Conservation (phyloP, 2,113 vertebrate species). For the Paradoxurus hermaphroditus region DNA sequence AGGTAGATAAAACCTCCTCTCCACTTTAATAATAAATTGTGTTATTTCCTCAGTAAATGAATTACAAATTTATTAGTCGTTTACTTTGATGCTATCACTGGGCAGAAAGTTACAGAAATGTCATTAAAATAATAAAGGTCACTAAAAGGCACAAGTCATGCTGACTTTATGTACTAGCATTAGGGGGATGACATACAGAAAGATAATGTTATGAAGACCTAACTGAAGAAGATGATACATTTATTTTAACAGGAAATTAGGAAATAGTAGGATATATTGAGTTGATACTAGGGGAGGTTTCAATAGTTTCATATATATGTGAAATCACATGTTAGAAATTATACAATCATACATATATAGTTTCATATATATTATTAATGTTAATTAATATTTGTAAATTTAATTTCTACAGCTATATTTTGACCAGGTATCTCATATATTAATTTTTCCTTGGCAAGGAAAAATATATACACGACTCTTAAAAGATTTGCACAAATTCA, state of each 20-base stretch:
- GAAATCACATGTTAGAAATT: background rate
- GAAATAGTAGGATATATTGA: slow-evolving; percentile 26
- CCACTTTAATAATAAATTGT: background rate
- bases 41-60: slow-evolving; percentile 15
- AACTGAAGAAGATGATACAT: background rate
- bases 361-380: background rate
- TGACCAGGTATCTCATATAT: background rate
- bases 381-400: background rate
- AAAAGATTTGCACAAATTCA: background rate
- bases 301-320: background rate
- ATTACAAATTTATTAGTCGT: slow-evolving; percentile 9
- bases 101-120: slow-evolving; percentile 42
- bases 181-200: background rate
- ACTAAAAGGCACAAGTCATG: slow-evolving; percentile 9
- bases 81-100: slow-evolving; percentile 36
- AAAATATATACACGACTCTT: background rate
- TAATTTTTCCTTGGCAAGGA: background rate
- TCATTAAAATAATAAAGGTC: slow-evolving; percentile 62
- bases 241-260: slow-evolving; percentile 36
- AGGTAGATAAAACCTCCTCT: background rate
- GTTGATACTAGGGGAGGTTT: background rate
- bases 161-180: background rate
- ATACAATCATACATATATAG: background rate
- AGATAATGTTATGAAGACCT: slow-evolving; percentile 27
- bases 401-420: background rate